Evolutionary conservation across 2,888 invertebrate genomes (phyloP).

Genomic region (Schrankia costaestrigalis): DNA sequence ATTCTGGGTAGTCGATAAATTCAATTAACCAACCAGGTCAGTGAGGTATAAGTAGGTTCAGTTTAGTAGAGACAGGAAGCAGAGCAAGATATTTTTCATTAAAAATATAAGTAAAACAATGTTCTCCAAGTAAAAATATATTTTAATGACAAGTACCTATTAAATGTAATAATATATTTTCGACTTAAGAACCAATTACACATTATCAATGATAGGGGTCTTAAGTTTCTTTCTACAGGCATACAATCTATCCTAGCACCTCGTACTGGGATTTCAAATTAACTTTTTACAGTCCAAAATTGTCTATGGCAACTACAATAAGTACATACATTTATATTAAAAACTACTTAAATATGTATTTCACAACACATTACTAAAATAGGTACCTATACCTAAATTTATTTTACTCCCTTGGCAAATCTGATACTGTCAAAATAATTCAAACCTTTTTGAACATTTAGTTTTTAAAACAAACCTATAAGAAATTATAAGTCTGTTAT

Average conservation of each 20-base stretch:
- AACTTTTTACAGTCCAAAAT: slow-evolving; percentile 16
- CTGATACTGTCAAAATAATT: slow-evolving; percentile 5
- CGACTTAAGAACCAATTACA: slow-evolving; percentile 49
- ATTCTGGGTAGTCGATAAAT: neutral
- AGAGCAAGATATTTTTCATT: slow-evolving; percentile 1
- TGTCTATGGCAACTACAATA: slow-evolving; percentile 36
- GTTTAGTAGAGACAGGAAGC: no score
- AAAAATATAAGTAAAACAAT: neutral
- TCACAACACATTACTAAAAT: slow-evolving; percentile 35
- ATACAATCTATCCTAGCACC: slow-evolving; percentile 46
- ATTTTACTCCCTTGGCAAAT: no score
- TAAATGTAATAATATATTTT: slow-evolving; percentile 47
- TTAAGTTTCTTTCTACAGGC: slow-evolving; percentile 30
- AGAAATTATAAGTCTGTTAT: no score
- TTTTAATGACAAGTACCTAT: slow-evolving; percentile 57
- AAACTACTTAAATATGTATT: slow-evolving; percentile 33
- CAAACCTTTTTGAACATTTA: no score
- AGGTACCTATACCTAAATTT: no score
- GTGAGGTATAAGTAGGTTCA: no score
- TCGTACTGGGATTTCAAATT: slow-evolving; percentile 31
- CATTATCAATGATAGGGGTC: slow-evolving; percentile 39
- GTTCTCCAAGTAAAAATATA: slow-evolving; percentile 60
- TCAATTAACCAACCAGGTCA: neutral
- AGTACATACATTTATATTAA: slow-evolving; percentile 30
- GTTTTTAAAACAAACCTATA: no score